Evolutionary conservation across 2,113 vertebrate species (phyloP).

Genomic region (Albula glossodonta): DNA sequence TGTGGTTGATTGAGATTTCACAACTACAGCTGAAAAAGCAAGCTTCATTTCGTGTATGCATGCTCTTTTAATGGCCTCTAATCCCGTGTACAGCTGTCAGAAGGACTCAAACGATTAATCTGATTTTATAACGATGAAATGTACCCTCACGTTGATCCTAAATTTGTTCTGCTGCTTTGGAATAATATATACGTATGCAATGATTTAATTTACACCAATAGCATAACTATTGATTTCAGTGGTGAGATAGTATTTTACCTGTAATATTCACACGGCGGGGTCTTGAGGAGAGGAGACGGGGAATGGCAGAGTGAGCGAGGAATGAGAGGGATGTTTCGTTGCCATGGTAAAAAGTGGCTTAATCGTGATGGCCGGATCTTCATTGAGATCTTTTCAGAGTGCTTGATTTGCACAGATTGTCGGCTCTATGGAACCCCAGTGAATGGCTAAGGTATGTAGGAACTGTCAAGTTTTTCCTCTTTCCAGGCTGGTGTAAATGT

Average conservation of each 20-base stretch:
- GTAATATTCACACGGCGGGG: not conserved
- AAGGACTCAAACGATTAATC: conserved; percentile 62
- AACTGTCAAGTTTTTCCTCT: not conserved
- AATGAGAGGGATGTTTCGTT: conserved; percentile 30
- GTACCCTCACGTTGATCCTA: not conserved
- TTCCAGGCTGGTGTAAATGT: not conserved
- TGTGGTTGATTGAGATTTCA: not conserved
- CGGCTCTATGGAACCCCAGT: not conserved
- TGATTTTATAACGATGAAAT: conserved; percentile 23
- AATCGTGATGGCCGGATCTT: conserved; percentile 27
- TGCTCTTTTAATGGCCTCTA: conserved; percentile 70
- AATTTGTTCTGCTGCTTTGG: not conserved
- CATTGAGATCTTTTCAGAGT: conserved; percentile 22
- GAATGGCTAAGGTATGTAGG: conserved; percentile 18
- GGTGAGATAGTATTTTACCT: not conserved
- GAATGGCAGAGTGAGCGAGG: not conserved
- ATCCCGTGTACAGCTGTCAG: conserved; percentile 70
- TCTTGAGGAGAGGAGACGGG: not conserved
- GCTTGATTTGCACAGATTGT: conserved; percentile 24
- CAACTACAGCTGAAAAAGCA: not conserved
- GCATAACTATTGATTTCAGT: not conserved
- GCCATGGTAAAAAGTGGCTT: conserved; percentile 45
- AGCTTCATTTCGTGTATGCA: conserved; percentile 36
- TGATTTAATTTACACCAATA: not conserved
- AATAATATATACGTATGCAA: not conserved